These are phyloP conservation scores for Physeter macrocephalus DNA, from an alignment of 2,113 vertebrate species.

Conservation along the genomic window DNA sequence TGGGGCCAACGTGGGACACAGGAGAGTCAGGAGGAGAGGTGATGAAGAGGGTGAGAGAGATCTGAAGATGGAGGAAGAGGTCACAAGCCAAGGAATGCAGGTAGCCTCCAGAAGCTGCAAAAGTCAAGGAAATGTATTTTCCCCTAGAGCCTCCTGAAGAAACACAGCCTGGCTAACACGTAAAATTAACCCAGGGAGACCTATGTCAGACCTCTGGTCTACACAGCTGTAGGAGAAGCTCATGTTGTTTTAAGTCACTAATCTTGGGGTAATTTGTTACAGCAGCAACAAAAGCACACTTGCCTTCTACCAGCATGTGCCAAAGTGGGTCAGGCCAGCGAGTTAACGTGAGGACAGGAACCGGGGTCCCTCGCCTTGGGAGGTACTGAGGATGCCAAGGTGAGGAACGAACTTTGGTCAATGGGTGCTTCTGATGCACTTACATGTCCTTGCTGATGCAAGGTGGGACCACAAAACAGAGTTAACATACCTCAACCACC, in stretches of 20 bases:
- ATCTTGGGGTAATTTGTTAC: not conserved
- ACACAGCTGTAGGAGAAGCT: not conserved
- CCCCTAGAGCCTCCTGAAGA: not conserved
- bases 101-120: not conserved
- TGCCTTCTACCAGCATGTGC: not conserved
- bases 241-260: not conserved
- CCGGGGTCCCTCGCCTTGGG: fast-evolving
- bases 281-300: not conserved
- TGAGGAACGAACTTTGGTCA: not conserved
- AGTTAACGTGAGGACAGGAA: not conserved
- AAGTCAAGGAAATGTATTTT: not conserved
- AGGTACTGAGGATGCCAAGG: too few relatives aligned
- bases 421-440: fast-evolving
- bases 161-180: too few relatives aligned
- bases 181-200: not conserved
- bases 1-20: not conserved
- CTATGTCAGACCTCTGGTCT: not conserved
- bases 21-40: not conserved
- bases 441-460: fast-evolving
- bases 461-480: not conserved
- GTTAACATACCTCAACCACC: not conserved
- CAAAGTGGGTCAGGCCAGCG: fast-evolving
- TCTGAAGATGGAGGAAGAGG: not conserved
- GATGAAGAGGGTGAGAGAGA: not conserved
- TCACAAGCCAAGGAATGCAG: not conserved